Evolutionary conservation across 2,797 vertebrate species (phyloP), one percentile per base, ranked within the genome.

Genomic region (Sebastolobus altivelis): DNA sequence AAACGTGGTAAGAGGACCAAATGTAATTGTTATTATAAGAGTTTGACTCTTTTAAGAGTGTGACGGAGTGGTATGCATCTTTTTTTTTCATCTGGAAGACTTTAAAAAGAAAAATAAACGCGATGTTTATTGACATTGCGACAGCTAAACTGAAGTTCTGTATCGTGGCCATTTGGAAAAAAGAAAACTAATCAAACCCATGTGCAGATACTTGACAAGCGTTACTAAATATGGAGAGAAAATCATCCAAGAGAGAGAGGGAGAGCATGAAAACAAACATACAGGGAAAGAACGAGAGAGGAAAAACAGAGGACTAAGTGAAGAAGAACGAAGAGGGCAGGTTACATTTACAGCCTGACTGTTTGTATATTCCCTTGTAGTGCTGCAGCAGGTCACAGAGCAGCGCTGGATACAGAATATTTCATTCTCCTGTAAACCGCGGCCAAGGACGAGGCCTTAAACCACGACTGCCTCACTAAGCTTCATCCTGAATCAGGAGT

Each of bases 371-470:
- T 81, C 52, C 61, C 55, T 38, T 6, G 69, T 31, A 52, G 75
- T 10, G 35, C 22, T 20, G 66, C 46, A 16, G 82, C 63, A 40
- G 82, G 87, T 88, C 77, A 76, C 58, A 63, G 68, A 79, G 80
- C 79, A 52, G 65, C 29, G 37, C 43, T 10, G 40, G 54, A 72
- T 67, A 14, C 72, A 87, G 82, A 88, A 92, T 90, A 82, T 87
- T 85, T 86, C 65, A 88, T 90, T 46, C 38, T 61, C 37, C 72
- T 62, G 72, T 80, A 84, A 84, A 77, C 22, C 29, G 35, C 0
- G 22, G 54, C 78, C 89, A 89, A 90, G 89, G 87, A 87, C 83
- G 33, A 65, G 59, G 83, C 63, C 73, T 79, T 71, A 81, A 82
- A 85, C 31, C 63, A 11, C 2, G 3, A 40, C 74, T 3, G 61